Base-by-base conservation (phyloP, 2,888 invertebrate species). In the Hydrotaea diabolus region DNA sequence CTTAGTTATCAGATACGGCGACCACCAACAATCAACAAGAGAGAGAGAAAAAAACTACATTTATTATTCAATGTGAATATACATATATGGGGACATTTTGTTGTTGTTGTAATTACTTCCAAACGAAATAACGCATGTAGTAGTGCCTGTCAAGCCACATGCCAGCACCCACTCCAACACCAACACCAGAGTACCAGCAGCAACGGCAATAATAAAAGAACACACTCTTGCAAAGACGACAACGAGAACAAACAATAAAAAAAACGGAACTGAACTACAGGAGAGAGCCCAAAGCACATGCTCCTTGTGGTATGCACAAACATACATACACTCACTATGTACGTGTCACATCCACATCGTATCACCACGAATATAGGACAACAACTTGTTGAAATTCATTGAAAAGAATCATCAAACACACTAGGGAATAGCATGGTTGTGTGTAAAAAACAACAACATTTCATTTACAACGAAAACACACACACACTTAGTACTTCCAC, bases 301-400 rank as follows among this genome's bases (percentile, higher is more conserved):
- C 46, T 69, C 69, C 21, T n/a, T 43, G 15, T 49, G 49, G 49
- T 13, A 15, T n/a, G n/a, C 49, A 49, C 39, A 39, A 39, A 39
- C 39, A 62, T 17, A 8, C 39, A 66, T 19, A 66, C 17, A 13
- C 39, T 43, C 39, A 26, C 43, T 31, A 36, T n/a, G n/a, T n/a
- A n/a, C n/a, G n/a, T n/a, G n/a, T n/a, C 64, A 64, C 39, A 39
- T 13, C 11, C 17, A 46, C n/a, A 43, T 23, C 36, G 36, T 19
- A 59, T 59, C 69, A 69, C 69, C 43, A 39, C 39, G 43, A 75
- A 84, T 71, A 79, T 81, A 64, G 78, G 81, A 76, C 84, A 85
- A 79, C 81, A 85, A 85, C 84, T 85, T 85, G 84, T 85, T 85
- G 84, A 81, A 81, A 81, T 76, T 72, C 76, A 76, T 78, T 78